Evolutionary conservation across 2,797 vertebrate species (phyloP), one percentile per base, ranked within the genome.

Genomic region (Danionella dracula): DNA sequence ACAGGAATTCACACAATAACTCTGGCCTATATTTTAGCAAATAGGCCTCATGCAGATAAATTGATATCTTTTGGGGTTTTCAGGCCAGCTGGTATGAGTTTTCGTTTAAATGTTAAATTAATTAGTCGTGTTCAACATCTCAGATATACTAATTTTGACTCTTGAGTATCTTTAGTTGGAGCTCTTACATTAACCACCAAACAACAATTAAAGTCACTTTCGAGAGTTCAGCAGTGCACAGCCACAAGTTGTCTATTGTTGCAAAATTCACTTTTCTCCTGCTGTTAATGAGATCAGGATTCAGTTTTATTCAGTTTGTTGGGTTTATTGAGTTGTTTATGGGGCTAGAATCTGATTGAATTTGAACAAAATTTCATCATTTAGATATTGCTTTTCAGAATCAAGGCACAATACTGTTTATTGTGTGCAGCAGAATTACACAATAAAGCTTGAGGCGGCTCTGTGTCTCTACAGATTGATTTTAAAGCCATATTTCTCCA

Each of bases 331-430:
- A 54, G 40, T 27, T 37, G 40, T 32, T 55, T 56, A 58, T 56
- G 66, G 62, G 59, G 55, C 68, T 77, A 79, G 73, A 66, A 61
- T 73, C 44, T 81, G 15, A 48, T 56, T 15, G 0, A 61, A 61
- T 61, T 61, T 13, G 46, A 23, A 23, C 27, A 27, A 61, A 37
- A 38, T 49, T 61, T 2, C 32, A 49, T 40, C 4, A 12, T 66
- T 66, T 56, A 56, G 23, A 66, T 45, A 48, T 65, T 57, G 16
- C 21, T 29, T 65, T 65, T 66, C 8, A 8, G 9, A 40, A 46
- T 66, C 42, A 40, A 13, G 31, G 23, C 44, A 19, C 31, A 66
- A 46, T 5, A n/a, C 1, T 3, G 51, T 49, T 48, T 48, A 32
- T 49, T 56, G 11, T 4, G 56, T 37, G 40, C 8, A 51, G 42